phyloP scores from a whole-genome alignment of 2,797 vertebrate genomes.

The Emys orbicularis region DNA sequence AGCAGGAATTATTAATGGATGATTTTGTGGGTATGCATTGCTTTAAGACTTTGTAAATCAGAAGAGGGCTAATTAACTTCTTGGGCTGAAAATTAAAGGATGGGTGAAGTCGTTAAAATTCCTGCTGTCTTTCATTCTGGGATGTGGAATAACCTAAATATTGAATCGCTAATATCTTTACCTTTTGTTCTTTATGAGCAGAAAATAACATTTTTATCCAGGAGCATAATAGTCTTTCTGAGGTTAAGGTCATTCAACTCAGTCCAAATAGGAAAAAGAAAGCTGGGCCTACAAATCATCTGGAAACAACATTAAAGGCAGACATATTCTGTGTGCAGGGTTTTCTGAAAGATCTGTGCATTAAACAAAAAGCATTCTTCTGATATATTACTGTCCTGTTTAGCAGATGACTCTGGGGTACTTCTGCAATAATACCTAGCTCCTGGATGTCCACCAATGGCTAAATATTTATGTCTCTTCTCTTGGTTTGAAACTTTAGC shows the following conservation, averaged over 20 bases:
- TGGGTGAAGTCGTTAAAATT: slow-evolving; percentile 14
- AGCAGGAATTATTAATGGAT: not conserved
- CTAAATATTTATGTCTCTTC: not conserved
- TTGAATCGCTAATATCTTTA: slow-evolving; percentile 21
- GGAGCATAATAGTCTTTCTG: slow-evolving; percentile 27
- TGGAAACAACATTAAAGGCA: slow-evolving; percentile 69
- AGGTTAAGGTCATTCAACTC: slow-evolving; percentile 47
- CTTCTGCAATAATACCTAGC: not conserved
- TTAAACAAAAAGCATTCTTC: slow-evolving; percentile 33
- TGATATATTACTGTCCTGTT: not conserved
- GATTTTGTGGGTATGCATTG: not conserved
- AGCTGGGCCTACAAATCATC: slow-evolving; percentile 67
- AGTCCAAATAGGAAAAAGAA: slow-evolving; percentile 57
- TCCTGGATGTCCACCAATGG: not conserved
- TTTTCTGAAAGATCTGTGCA: slow-evolving; percentile 30
- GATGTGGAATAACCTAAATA: slow-evolving; percentile 11
- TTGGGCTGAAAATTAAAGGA: not conserved
- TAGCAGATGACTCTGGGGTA: slow-evolving; percentile 18
- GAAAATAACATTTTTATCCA: slow-evolving; percentile 53
- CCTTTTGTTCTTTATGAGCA: slow-evolving; percentile 41
- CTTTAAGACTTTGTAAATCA: slow-evolving; percentile 10
- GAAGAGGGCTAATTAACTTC: not conserved
- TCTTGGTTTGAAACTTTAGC: not conserved
- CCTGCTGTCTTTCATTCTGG: not conserved
- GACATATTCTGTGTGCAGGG: slow-evolving; percentile 31